Evolutionary conservation across 1,140 invertebrate species (phyloP).

Genomic region (Bilobella aurantiaca): DNA sequence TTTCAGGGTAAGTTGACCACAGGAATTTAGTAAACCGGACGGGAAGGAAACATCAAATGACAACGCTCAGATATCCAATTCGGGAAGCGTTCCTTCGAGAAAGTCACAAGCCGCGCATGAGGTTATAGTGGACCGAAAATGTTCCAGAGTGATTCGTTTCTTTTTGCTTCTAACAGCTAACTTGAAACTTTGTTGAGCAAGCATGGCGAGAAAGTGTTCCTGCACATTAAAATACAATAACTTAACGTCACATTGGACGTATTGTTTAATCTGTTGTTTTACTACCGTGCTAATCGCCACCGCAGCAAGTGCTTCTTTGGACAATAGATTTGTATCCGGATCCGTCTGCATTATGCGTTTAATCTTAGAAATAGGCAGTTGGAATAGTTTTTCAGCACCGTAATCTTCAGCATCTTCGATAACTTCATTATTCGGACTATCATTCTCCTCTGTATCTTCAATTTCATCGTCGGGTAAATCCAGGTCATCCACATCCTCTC

Average conservation of each 20-base stretch:
- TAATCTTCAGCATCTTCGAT: background rate
- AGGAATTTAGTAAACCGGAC: background rate
- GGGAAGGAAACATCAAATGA: no score
- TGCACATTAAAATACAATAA: background rate
- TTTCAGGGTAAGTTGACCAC: background rate
- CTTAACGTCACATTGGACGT: background rate
- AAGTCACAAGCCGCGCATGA: constrained; percentile 5
- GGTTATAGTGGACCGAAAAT: background rate
- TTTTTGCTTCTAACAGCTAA: constrained; percentile 2
- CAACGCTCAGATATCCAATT: background rate
- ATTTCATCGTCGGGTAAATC: no score
- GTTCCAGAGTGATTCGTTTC: background rate
- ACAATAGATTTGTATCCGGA: background rate
- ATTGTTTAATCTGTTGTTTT: background rate
- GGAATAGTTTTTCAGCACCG: background rate
- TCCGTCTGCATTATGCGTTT: constrained; percentile 2
- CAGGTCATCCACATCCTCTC: no score
- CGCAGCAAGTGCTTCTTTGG: constrained; percentile 2
- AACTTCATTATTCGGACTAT: background rate
- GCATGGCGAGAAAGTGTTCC: constrained; percentile 6
- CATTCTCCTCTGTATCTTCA: background rate
- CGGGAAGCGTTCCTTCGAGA: constrained; percentile 5
- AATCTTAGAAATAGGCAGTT: constrained; percentile 6
- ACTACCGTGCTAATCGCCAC: background rate
- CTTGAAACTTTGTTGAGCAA: constrained; percentile 13